A percentile compares a stretch with the other conserved stretches of the same genome.
Evolutionary conservation across 2,113 vertebrate genomes (phyloP).

Genomic region (Cinclus cinclus): DNA sequence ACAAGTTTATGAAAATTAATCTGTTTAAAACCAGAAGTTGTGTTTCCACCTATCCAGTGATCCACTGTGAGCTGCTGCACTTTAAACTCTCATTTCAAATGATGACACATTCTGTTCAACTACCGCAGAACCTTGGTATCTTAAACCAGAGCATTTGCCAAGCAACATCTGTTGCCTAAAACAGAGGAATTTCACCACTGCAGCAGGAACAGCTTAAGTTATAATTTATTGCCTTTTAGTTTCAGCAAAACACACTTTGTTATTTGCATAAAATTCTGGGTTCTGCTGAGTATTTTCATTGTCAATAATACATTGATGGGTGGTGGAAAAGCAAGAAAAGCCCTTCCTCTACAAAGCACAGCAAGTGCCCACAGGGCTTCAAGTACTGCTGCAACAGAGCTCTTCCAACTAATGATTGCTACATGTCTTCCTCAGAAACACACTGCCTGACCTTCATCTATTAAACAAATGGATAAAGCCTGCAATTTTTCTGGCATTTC

Average conservation of each 20-base stretch:
- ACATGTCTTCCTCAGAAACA: neutral
- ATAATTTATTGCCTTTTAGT: neutral
- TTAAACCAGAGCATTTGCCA: neutral
- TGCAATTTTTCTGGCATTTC: neutral
- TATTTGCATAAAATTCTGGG: neutral
- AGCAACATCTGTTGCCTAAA: neutral
- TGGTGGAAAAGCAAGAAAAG: neutral
- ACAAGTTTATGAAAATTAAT: neutral
- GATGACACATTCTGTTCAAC: neutral
- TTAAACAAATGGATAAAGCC: neutral
- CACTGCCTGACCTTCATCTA: neutral
- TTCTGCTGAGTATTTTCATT: neutral
- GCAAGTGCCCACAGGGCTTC: neutral
- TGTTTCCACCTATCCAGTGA: neutral
- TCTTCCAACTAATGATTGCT: neutral
- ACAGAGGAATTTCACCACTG: neutral
- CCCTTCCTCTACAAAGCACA: neutral
- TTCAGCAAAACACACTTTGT: neutral
- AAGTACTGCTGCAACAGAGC: neutral
- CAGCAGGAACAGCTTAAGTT: neutral
- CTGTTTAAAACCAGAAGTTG: neutral
- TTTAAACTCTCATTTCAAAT: neutral
- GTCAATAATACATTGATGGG: neutral
- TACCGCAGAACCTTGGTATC: neutral
- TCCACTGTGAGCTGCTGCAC: neutral